A percentile compares a stretch with the other conserved stretches of the same genome.
phyloP scores from a whole-genome alignment of 2,797 vertebrate species.

The Catostomus latipinnis region DNA sequence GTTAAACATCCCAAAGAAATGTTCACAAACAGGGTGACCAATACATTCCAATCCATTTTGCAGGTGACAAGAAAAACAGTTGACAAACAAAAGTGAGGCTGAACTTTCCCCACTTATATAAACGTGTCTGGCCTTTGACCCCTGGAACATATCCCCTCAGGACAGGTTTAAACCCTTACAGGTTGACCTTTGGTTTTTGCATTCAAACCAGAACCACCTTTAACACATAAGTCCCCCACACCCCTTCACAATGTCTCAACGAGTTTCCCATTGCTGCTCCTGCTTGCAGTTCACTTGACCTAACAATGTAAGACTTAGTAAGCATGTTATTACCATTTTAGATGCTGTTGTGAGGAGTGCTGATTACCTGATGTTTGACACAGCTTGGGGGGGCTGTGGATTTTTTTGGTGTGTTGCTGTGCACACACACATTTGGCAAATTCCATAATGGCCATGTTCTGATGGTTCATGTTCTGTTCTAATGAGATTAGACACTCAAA shows the following conservation, averaged over 20 bases:
- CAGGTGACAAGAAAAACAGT: background rate
- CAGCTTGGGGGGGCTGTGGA: conserved; percentile 39
- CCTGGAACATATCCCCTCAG: conserved; percentile 66
- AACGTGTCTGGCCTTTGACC: conserved; percentile 72
- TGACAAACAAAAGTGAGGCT: conserved; percentile 64
- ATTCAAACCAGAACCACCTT: conserved; percentile 64
- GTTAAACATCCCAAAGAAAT: conserved; percentile 53
- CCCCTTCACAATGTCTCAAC: conserved; percentile 35
- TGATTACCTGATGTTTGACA: conserved; percentile 53
- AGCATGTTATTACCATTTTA: conserved; percentile 56
- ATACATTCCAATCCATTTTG: conserved; percentile 44
- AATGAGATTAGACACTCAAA: conserved; percentile 63
- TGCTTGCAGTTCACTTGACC: conserved; percentile 59
- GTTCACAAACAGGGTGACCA: conserved; percentile 65
- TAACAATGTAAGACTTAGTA: conserved; percentile 51
- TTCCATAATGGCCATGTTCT: conserved; percentile 63
- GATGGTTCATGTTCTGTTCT: conserved; percentile 18
- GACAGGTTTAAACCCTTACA: conserved; percentile 75
- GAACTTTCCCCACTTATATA: conserved; percentile 72
- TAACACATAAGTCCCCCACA: conserved; percentile 51
- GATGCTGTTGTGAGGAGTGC: conserved; percentile 51
- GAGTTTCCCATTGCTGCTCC: conserved; percentile 39
- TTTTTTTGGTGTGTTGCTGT: background rate
- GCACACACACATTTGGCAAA: conserved; percentile 35
- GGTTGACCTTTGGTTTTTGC: conserved; percentile 67